Percentiles rank a stretch among this genome's conserved stretches.
phyloP scores from a whole-genome alignment of 2,797 vertebrate species.

The Harpagifer antarcticus region DNA sequence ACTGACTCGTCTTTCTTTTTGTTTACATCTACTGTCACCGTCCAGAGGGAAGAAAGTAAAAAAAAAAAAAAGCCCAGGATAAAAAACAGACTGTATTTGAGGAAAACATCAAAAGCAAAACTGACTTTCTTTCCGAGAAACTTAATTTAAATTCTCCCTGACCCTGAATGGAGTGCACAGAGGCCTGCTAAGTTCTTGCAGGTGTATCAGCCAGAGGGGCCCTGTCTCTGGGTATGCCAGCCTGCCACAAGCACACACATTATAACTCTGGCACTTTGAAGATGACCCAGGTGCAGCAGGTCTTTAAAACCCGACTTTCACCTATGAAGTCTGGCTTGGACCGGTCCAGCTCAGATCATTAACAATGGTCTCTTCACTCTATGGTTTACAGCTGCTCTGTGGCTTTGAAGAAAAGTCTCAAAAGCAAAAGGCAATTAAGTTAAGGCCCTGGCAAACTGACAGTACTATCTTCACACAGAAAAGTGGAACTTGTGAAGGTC shows the following conservation, averaged over 20 bases:
- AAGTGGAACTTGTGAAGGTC: conserved; percentile 13
- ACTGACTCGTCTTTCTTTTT: conserved; percentile 23
- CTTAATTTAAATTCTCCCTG: conserved; percentile 58
- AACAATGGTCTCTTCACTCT: conserved; percentile 79
- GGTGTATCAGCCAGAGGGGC: conserved; percentile 65
- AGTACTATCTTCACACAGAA: conserved; percentile 21
- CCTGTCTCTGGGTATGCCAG: conserved; percentile 44
- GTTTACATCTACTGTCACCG: conserved; percentile 46
- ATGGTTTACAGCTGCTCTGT: conserved; percentile 70
- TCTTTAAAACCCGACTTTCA: conserved; percentile 87
- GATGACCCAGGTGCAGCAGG: conserved; percentile 81
- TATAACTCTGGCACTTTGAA: conserved; percentile 71
- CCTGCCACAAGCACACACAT: conserved; percentile 52
- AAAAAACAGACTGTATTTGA: neutral
- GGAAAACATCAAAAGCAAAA: conserved; percentile 41
- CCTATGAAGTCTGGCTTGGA: conserved; percentile 82
- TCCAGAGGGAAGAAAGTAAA: conserved; percentile 22
- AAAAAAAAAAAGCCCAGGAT: conserved; percentile 22
- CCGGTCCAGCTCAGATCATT: conserved; percentile 81
- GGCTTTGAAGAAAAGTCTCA: conserved; percentile 74
- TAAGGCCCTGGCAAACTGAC: conserved; percentile 8
- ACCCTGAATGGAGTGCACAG: conserved; percentile 58
- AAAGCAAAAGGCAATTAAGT: conserved; percentile 56
- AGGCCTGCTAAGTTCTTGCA: conserved; percentile 69
- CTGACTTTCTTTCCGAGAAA: conserved; percentile 27